Conservation (phyloP, 2,797 vertebrate genomes). For the Pipistrellus pygmaeus region DNA sequence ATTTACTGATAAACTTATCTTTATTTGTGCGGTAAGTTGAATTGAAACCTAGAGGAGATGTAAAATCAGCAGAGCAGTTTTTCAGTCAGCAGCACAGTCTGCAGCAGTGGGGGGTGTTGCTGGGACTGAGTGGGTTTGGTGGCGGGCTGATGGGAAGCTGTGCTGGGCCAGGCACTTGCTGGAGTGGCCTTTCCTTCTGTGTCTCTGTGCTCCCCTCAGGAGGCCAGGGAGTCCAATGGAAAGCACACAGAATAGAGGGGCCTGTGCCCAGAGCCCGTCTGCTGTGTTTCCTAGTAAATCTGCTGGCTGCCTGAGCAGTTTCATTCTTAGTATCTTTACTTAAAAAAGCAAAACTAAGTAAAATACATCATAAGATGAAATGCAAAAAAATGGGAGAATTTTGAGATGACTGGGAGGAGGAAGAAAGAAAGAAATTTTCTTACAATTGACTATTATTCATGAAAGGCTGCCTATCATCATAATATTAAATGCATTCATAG, state of each 20-base stretch:
- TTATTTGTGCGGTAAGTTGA: background rate
- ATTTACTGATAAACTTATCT: background rate
- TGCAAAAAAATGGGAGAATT: background rate
- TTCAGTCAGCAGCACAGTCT: background rate
- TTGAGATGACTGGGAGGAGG: background rate
- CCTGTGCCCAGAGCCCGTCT: background rate
- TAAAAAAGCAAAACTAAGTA: conserved; percentile 14
- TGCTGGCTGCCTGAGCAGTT: background rate
- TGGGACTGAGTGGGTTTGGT: background rate
- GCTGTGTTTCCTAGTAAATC: background rate
- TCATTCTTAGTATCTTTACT: background rate
- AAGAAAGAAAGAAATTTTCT: background rate
- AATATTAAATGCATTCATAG: background rate
- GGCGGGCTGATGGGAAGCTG: background rate
- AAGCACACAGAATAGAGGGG: background rate
- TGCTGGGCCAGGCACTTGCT: background rate
- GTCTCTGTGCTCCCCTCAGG: background rate
- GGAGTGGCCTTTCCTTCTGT: background rate
- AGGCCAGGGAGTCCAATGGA: background rate
- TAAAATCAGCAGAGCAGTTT: conserved; percentile 39
- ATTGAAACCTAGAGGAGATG: background rate
- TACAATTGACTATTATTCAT: background rate
- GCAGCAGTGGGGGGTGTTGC: background rate
- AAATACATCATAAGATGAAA: background rate
- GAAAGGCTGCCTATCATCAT: background rate